These are phyloP conservation scores for Thalpophila matura DNA, from an alignment of 2,888 invertebrate genomes.

Conservation along the genomic window DNA sequence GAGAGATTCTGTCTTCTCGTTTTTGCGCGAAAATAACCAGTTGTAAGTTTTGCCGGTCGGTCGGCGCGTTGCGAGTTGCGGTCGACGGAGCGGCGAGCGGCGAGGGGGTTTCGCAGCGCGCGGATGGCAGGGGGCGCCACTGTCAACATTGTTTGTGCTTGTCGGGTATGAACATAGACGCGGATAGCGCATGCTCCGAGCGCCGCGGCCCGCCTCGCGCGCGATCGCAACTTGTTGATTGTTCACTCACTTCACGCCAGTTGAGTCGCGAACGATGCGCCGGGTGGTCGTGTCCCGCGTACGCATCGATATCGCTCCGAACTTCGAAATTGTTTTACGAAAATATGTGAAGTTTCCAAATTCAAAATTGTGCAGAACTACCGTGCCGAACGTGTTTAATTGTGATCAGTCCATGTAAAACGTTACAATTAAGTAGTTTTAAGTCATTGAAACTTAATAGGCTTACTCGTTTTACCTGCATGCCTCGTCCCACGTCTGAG, in stretches of 20 bases:
- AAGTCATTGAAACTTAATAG: slow-evolving; percentile 88
- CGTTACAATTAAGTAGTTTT: slow-evolving; percentile 82
- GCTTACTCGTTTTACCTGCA: slow-evolving; percentile 89
- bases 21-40: slow-evolving; percentile 89
- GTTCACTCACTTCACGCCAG: slow-evolving; percentile 88
- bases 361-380: slow-evolving; percentile 78
- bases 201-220: slow-evolving; percentile 82
- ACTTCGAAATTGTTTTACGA: slow-evolving; percentile 89
- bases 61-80: slow-evolving; percentile 13
- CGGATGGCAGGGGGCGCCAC: slow-evolving; percentile 58
- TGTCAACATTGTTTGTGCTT: slow-evolving; percentile 78
- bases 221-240: slow-evolving; percentile 89
- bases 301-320: slow-evolving; percentile 78
- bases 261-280: slow-evolving; percentile 86
- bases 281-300: slow-evolving; percentile 82
- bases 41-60: slow-evolving; percentile 75
- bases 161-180: slow-evolving; percentile 82
- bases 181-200: slow-evolving; percentile 85
- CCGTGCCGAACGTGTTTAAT: slow-evolving; percentile 73
- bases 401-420: slow-evolving; percentile 79
- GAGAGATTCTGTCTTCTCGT: slow-evolving; percentile 76
- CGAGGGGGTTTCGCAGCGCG: slow-evolving; percentile 48
- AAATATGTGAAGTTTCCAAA: slow-evolving; percentile 89
- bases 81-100: slow-evolving; percentile 49
- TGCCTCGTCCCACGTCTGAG: slow-evolving; percentile 87